Evolutionary conservation across 2,888 invertebrate genomes (phyloP), one percentile per base, ranked within the genome.

Genomic region (Drosophila helvetica): DNA sequence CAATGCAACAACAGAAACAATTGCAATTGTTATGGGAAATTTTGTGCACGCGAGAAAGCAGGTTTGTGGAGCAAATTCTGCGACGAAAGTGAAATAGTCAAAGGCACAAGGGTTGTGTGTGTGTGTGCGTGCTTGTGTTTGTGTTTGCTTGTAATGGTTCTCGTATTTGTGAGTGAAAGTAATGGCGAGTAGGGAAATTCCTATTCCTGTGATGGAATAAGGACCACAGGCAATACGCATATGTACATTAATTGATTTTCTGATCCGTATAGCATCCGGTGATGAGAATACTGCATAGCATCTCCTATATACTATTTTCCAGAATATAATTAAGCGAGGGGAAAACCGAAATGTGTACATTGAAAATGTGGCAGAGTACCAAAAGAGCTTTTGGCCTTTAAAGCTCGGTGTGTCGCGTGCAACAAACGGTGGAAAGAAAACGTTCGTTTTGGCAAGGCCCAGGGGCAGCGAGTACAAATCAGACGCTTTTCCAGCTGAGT

Each of bases 401-500:
- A 65, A 68, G 68, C 68, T 68, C 27, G 22, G 53, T 19, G 30
- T 42, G 27, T 68, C 18, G 65, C 47, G n/a, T 57, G 66, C 63
- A 43, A 30, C 47, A 33, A 22, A 33, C 17, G 38, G 22, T 38
- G 19, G 52, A 53, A 72, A 57, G 57, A 73, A 73, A 72, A 61
- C 78, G 68, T 74, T 74, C 60, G 60, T 70, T 70, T 69, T 46
- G 71, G 74, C 74, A 64, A 19, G 77, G 60, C 69, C 72, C 75
- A 72, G 56, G 59, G 76, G 68, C 71, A 62, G 56, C 75, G 45
- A 74, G 59, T 70, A 68, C 45, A 58, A 78, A 75, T 45, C 63
- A 73, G 58, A 68, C 75, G 82, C 69, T 85, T 85, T 80, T 83
- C 79, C 79, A 86, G 81, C 84, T 84, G 84, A 86, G 83, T 81